Percentiles rank a stretch among this genome's conserved stretches.
Conservation (phyloP, 2,888 invertebrate species). For the Troides helena region DNA sequence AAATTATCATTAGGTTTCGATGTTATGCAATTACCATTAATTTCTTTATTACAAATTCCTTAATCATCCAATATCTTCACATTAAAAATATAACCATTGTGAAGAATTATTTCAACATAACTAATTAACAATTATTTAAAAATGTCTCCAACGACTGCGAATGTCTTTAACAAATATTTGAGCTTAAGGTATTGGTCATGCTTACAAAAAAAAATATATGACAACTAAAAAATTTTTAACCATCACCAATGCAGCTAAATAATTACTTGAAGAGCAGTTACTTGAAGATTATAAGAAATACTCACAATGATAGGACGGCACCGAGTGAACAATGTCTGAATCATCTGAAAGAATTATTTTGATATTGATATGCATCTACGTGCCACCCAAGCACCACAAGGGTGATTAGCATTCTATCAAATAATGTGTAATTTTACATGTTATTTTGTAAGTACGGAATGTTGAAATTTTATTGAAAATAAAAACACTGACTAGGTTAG, state of each 20-base stretch:
- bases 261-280: neutral
- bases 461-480: neutral
- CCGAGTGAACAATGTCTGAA: conserved; percentile 62
- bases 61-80: no score
- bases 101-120: no score
- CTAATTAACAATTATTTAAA: neutral
- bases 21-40: neutral
- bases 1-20: neutral
- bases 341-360: conserved; percentile 73
- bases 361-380: conserved; percentile 45
- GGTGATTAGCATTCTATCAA: conserved; percentile 27
- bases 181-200: neutral
- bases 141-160: neutral
- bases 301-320: conserved; percentile 67
- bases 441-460: neutral
- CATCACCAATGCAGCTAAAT: conserved; percentile 7
- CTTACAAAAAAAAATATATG: neutral
- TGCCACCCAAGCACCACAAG: conserved; percentile 42
- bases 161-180: neutral
- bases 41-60: neutral
- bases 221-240: neutral
- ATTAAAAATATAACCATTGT: no score
- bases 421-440: neutral
- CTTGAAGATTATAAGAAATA: conserved; percentile 39
- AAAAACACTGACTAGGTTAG: neutral